These are phyloP conservation scores for Monodelphis domestica DNA, from an alignment of 2,797 vertebrate species.

Conservation along the genomic window DNA sequence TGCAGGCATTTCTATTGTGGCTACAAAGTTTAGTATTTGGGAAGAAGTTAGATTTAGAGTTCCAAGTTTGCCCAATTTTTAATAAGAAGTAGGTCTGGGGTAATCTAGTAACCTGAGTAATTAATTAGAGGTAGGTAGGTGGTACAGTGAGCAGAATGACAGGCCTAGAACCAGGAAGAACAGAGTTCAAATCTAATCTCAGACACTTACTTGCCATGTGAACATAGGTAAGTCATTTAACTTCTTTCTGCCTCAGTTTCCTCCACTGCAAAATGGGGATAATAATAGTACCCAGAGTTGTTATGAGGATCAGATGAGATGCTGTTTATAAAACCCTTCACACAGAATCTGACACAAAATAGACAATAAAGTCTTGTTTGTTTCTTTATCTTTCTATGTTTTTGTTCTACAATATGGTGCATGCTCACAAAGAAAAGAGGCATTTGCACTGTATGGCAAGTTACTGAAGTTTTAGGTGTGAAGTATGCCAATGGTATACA, in stretches of 20 bases:
- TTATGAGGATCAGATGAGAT: neutral
- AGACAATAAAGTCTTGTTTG: neutral
- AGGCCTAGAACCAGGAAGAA: neutral
- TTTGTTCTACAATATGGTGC: neutral
- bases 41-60: neutral
- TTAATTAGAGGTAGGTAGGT: neutral
- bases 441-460: neutral
- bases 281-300: neutral
- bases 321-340: neutral
- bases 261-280: neutral
- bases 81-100: neutral
- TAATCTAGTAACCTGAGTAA: neutral
- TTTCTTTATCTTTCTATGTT: neutral
- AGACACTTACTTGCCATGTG: neutral
- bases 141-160: neutral
- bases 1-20: neutral
- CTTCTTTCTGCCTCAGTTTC: neutral
- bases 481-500: neutral
- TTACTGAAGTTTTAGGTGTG: neutral
- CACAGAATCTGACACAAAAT: neutral
- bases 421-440: neutral
- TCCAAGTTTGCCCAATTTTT: neutral
- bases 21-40: neutral
- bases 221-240: neutral
- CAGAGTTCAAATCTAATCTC: neutral